These are phyloP conservation scores for Saxidomus purpurata DNA, from an alignment of 1,140 invertebrate species.

Conservation along the genomic window DNA sequence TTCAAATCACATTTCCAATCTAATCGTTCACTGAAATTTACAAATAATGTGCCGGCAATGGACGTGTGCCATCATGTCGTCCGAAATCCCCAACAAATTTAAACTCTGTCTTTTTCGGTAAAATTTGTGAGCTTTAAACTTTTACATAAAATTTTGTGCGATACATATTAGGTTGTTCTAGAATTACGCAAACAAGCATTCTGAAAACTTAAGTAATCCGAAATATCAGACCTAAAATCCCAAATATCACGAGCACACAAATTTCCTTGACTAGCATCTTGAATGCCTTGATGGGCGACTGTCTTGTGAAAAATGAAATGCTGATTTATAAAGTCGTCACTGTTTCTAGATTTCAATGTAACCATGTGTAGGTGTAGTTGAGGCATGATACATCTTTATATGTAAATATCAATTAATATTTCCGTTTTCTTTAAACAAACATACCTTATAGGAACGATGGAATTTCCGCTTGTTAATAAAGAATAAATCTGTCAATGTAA, in stretches of 20 bases:
- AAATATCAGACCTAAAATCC: not conserved
- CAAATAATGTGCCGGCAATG: no score
- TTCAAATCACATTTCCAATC: no score
- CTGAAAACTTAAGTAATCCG: no score
- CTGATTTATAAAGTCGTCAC: not conserved
- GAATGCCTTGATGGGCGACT: not conserved
- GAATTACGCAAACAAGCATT: no score
- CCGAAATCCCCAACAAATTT: no score
- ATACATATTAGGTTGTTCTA: no score
- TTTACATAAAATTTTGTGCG: no score
- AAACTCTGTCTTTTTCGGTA: no score
- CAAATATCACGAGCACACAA: not conserved
- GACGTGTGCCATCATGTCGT: no score
- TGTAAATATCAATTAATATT: constrained; percentile 26
- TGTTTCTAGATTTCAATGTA: not conserved
- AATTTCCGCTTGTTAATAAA: not conserved
- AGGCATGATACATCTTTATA: not conserved
- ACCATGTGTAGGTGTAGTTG: not conserved
- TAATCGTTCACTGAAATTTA: no score
- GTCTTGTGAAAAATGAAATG: not conserved
- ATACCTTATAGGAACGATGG: not conserved
- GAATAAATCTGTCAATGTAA: not conserved
- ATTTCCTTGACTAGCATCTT: not conserved
- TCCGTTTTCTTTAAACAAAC: constrained; percentile 4
- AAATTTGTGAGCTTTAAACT: no score